Conservation (phyloP, 1,140 invertebrate species). For the Calycopis cecrops region DNA sequence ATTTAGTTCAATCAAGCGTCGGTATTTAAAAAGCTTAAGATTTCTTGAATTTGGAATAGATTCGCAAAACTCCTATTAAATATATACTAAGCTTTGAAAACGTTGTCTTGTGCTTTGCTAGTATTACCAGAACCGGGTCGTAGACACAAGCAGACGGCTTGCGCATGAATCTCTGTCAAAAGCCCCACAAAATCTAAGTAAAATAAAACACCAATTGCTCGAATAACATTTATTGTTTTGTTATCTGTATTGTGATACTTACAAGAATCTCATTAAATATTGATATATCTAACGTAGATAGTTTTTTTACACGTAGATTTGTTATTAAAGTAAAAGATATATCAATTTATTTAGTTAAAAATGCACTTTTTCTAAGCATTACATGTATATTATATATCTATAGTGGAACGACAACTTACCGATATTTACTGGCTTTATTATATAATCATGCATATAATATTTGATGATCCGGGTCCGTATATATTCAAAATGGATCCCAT, state of each 20-base stretch:
- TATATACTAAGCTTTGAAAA: too few species aligned
- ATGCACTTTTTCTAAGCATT: too few species aligned
- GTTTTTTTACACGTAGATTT: constrained; percentile 11
- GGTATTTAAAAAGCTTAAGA: background rate
- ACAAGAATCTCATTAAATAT: constrained; percentile 1
- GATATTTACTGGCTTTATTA: constrained; percentile 7
- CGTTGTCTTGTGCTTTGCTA: too few species aligned
- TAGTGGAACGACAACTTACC: background rate
- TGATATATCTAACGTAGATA: background rate
- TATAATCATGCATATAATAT: constrained; percentile 7
- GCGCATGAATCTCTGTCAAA: background rate
- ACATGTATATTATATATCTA: too few species aligned
- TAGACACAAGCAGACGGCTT: background rate
- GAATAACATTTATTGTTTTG: background rate
- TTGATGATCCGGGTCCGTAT: constrained; percentile 2
- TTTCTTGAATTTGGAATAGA: background rate
- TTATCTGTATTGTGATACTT: constrained; percentile 6
- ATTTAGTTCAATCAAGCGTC: background rate
- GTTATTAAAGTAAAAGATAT: constrained; percentile 1
- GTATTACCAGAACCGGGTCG: too few species aligned
- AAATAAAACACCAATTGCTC: background rate
- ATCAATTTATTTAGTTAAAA: background rate
- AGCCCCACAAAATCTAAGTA: background rate
- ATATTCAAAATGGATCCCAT: constrained; percentile 4
- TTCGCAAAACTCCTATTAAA: background rate